Evolutionary conservation across 2,888 invertebrate genomes (phyloP).

Genomic region (Epistrophe eligans): DNA sequence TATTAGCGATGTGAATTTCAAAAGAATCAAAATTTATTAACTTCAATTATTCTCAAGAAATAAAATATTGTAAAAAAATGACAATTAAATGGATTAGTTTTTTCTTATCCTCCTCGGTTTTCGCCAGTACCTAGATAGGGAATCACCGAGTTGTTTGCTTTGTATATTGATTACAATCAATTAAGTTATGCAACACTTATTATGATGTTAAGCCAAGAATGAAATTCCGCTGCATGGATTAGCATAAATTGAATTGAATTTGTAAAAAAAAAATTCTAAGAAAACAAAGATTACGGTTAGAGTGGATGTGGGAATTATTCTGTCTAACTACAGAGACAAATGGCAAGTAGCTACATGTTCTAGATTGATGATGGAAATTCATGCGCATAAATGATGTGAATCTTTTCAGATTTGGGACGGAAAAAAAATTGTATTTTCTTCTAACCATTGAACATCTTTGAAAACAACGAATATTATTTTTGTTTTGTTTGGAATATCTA

Average conservation of each 20-base stretch:
- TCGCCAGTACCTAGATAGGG: neutral
- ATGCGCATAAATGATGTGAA: slow-evolving; percentile 23
- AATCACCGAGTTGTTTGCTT: slow-evolving; percentile 1
- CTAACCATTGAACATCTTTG: slow-evolving; percentile 38
- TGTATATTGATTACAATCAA: slow-evolving; percentile 15
- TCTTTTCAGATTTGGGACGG: slow-evolving; percentile 2
- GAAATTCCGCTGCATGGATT: slow-evolving; percentile 11
- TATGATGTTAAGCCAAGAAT: slow-evolving; percentile 3
- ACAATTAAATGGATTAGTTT: neutral
- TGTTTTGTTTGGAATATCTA: slow-evolving; percentile 83
- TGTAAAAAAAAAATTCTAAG: neutral
- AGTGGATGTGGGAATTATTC: neutral
- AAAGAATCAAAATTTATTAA: neutral
- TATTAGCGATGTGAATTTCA: neutral
- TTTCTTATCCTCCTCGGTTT: neutral
- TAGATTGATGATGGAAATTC: slow-evolving; percentile 24
- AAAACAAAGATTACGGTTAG: slow-evolving; percentile 24
- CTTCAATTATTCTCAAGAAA: neutral
- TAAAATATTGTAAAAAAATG: neutral
- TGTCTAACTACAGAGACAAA: neutral
- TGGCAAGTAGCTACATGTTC: neutral
- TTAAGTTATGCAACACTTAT: slow-evolving; percentile 19
- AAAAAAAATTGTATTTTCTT: neutral
- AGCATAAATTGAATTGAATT: slow-evolving; percentile 8
- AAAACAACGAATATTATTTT: slow-evolving; percentile 83